Percentiles rank a stretch among this genome's conserved stretches.
phyloP scores from a whole-genome alignment of 2,888 invertebrate species.

The Chrysopilus asiliformis region DNA sequence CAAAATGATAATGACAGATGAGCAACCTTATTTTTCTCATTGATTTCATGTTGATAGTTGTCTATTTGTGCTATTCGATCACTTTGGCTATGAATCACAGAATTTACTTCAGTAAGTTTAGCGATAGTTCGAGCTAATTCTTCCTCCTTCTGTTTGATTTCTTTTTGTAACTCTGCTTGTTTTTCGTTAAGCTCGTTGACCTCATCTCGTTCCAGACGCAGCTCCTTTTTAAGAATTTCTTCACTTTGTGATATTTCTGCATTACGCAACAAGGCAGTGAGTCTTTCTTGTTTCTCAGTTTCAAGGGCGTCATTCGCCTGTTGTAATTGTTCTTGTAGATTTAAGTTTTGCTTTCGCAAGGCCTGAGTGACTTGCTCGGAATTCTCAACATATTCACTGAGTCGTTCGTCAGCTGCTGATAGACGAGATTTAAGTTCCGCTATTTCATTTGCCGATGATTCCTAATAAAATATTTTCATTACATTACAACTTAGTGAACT shows the following conservation, averaged over 20 bases:
- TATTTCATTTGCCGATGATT: constrained; percentile 26
- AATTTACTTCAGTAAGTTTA: constrained; percentile 21
- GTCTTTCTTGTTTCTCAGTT: constrained; percentile 56
- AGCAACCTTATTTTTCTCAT: constrained; percentile 48
- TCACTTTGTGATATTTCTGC: constrained; percentile 72
- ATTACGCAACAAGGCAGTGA: constrained; percentile 59
- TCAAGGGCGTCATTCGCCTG: constrained; percentile 25
- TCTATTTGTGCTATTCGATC: constrained; percentile 24
- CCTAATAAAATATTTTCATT: constrained; percentile 22
- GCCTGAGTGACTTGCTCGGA: constrained; percentile 27
- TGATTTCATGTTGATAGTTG: constrained; percentile 41
- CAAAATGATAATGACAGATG: neutral
- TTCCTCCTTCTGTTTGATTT: constrained; percentile 31
- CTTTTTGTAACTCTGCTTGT: constrained; percentile 35
- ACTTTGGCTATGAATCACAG: constrained; percentile 20
- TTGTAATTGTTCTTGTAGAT: constrained; percentile 25
- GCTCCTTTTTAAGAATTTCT: constrained; percentile 60
- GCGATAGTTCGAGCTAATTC: constrained; percentile 35
- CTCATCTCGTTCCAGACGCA: constrained; percentile 55
- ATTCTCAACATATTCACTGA: constrained; percentile 30
- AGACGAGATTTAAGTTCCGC: constrained; percentile 28
- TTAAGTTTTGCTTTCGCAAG: constrained; percentile 23
- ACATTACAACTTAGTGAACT: too few species aligned
- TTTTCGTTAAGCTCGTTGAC: constrained; percentile 41
- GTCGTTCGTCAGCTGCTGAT: constrained; percentile 28